Conservation (phyloP, 2,797 vertebrate species). For the Meda fulgida region DNA sequence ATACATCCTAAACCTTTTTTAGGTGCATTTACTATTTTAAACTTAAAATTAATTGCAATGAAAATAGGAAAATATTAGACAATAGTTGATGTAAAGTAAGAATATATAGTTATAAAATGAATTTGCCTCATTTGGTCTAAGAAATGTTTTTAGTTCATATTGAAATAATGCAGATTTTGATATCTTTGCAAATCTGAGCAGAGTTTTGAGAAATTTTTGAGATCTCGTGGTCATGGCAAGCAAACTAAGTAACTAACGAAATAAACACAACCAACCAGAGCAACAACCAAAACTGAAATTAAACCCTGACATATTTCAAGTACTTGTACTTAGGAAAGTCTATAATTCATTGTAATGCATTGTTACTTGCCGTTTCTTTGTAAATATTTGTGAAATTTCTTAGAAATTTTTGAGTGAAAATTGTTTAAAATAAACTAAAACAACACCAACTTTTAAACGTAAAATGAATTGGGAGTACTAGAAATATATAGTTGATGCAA, state of each 20-base stretch:
- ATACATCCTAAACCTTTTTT: neutral
- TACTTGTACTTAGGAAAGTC: neutral
- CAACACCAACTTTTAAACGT: neutral
- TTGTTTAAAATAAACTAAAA: neutral
- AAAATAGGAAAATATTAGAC: neutral
- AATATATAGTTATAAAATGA: neutral
- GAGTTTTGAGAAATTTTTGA: neutral
- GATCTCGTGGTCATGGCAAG: neutral
- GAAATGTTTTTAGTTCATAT: slow-evolving; percentile 1
- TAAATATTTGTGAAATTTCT: neutral
- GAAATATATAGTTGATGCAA: neutral
- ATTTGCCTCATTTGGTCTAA: neutral
- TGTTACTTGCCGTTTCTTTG: neutral
- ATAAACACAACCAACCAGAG: neutral
- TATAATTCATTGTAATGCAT: neutral
- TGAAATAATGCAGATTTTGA: neutral
- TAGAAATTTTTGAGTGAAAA: neutral
- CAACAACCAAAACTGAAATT: neutral
- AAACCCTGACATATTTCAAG: neutral
- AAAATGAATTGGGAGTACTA: neutral
- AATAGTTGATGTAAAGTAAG: neutral
- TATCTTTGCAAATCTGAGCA: neutral
- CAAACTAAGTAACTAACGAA: neutral
- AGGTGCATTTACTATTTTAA: neutral
- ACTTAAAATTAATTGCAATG: neutral